Evolutionary conservation across 2,797 vertebrate genomes (phyloP).

Genomic region (Harpagifer antarcticus): DNA sequence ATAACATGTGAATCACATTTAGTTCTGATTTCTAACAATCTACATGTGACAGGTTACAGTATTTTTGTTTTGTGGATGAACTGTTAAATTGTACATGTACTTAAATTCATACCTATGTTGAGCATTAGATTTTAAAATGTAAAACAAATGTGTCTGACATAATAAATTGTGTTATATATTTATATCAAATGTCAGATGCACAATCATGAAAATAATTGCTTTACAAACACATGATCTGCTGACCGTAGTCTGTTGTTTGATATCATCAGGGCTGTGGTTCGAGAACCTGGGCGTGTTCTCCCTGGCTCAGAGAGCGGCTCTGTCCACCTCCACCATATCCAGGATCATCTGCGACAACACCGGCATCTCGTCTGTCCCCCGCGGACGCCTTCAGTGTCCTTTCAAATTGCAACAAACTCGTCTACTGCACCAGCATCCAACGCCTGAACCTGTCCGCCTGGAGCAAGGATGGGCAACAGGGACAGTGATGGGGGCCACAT

Average conservation of each 20-base stretch:
- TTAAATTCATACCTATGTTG: too few relatives aligned
- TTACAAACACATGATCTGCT: neutral
- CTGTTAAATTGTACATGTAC: too few relatives aligned
- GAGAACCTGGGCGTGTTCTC: slow-evolving; percentile 88
- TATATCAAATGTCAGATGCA: too few relatives aligned
- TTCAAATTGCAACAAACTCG: slow-evolving; percentile 58
- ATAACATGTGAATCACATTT: too few relatives aligned
- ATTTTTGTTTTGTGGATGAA: too few relatives aligned
- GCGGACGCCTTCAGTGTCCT: slow-evolving; percentile 75
- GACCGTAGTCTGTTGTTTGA: neutral
- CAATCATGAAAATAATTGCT: neutral
- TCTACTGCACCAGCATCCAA: slow-evolving; percentile 73
- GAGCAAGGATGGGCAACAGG: slow-evolving; percentile 36
- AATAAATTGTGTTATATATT: too few relatives aligned
- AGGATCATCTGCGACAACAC: slow-evolving; percentile 92
- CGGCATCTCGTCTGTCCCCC: slow-evolving; percentile 82
- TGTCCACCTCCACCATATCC: slow-evolving; percentile 76
- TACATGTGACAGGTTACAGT: too few relatives aligned
- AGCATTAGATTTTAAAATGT: too few relatives aligned
- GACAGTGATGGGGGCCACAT: too few relatives aligned
- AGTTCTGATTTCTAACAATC: too few relatives aligned
- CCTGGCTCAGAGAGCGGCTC: slow-evolving; percentile 67
- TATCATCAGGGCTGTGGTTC: slow-evolving; percentile 90
- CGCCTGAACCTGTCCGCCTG: slow-evolving; percentile 82
- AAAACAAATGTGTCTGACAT: too few relatives aligned